Conservation (phyloP, 2,888 invertebrate species). For the Unio delphinus region DNA sequence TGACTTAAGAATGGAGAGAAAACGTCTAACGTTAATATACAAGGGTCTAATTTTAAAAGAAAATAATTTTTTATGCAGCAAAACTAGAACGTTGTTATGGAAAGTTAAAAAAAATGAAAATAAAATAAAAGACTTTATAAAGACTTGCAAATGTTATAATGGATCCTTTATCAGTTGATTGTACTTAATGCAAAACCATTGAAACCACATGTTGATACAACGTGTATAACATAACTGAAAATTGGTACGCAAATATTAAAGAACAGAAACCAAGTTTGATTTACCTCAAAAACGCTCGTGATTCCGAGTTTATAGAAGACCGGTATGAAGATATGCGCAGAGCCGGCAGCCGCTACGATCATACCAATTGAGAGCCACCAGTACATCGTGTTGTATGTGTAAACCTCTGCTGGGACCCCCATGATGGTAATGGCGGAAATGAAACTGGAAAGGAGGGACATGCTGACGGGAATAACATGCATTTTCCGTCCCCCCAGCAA, state of each 20-base stretch:
- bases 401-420: constrained; percentile 62
- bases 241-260: not conserved
- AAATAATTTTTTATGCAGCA: too few relatives aligned
- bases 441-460: constrained; percentile 65
- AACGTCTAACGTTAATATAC: too few relatives aligned
- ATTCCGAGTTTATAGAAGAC: constrained; percentile 51
- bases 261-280: not conserved
- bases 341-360: constrained; percentile 49
- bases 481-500: constrained; percentile 59
- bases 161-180: too few relatives aligned
- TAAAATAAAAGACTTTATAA: too few relatives aligned
- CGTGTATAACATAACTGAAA: too few relatives aligned
- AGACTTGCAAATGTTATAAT: too few relatives aligned
- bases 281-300: constrained; percentile 55
- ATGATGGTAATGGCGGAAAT: constrained; percentile 66
- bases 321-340: constrained; percentile 51
- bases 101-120: too few relatives aligned
- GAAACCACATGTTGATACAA: too few relatives aligned
- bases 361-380: constrained; percentile 53
- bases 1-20: too few relatives aligned
- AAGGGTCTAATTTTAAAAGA: too few relatives aligned
- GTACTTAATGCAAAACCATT: too few relatives aligned
- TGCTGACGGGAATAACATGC: constrained; percentile 55
- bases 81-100: too few relatives aligned
- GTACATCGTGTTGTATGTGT: constrained; percentile 59